A percentile compares a stretch with the other conserved stretches of the same genome.
Conservation (phyloP, 1,140 invertebrate genomes). For the Laupala kohalensis region DNA sequence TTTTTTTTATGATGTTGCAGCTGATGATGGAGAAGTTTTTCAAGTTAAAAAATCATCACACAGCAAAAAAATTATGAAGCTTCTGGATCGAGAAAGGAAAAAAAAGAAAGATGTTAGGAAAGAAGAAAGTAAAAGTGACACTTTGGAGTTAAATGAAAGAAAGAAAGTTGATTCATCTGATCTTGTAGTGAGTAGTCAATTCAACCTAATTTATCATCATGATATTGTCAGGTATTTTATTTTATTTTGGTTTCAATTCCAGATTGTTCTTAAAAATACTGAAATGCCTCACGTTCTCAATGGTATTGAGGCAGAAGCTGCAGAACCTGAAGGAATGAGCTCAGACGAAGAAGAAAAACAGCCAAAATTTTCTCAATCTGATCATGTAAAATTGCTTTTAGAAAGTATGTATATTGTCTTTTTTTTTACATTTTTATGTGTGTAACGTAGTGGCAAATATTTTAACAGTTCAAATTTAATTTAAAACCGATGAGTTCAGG, state of each 20-base stretch:
- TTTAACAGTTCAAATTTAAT: no score
- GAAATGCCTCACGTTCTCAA: slow-evolving; percentile 50
- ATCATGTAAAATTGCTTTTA: slow-evolving; percentile 53
- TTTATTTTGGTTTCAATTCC: not conserved
- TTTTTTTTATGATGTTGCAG: slow-evolving; percentile 28
- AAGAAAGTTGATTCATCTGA: slow-evolving; percentile 32
- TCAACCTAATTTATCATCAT: not conserved
- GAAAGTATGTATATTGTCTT: slow-evolving; percentile 44
- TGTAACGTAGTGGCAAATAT: no score
- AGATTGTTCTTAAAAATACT: not conserved
- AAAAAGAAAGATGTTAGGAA: slow-evolving; percentile 50
- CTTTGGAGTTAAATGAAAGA: slow-evolving; percentile 31
- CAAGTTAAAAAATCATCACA: slow-evolving; percentile 90
- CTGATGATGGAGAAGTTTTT: slow-evolving; percentile 78
- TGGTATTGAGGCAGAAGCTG: slow-evolving; percentile 62
- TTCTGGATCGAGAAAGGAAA: slow-evolving; percentile 65
- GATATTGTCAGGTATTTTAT: not conserved
- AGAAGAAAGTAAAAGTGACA: slow-evolving; percentile 33
- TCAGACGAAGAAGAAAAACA: slow-evolving; percentile 45
- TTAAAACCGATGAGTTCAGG: no score
- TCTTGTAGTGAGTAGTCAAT: slow-evolving; percentile 34
- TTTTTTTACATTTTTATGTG: no score
- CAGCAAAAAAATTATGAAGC: slow-evolving; percentile 77
- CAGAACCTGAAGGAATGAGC: slow-evolving; percentile 59
- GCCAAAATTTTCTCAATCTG: slow-evolving; percentile 48